Base-by-base conservation (phyloP, 1,140 invertebrate species). In the Augochlora pura region DNA sequence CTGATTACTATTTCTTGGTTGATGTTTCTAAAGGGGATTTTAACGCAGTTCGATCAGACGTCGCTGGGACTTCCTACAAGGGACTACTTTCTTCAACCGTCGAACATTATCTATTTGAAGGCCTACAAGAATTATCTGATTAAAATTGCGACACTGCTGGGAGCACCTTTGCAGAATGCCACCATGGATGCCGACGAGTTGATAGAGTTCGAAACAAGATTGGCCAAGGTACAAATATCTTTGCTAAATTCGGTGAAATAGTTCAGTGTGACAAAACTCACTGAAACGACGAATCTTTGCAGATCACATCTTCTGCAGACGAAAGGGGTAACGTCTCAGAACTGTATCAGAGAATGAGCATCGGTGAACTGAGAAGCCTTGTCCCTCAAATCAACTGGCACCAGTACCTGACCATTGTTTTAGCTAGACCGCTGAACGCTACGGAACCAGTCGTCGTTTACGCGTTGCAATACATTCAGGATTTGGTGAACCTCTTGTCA, bases 231-330 rank as follows among this genome's bases (percentile, higher is more conserved):
- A 91, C 0, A 18, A 21, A 25, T n/a, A n/a, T 1, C 9, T 57
- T 52, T 7, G 16, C 18, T 52, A 16, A 18, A 5, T 54, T n/a
- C 18, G 6, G 0, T n/a, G 18, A 18, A 54, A 59, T 1, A 42
- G 16, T 32, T 38, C 68, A 64, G 27, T 62, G 1, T 32, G 32
- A 2, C 32, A 32, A 32, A 4, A 4, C 4, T 32, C 1, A 32
- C 32, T 4, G 32, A 32, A 32, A 32, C 32, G 32, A 32, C 32
- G 32, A 32, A 49, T 32, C 42, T 74, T 54, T 80, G n/a, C 21
- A 97, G 96, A 97, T 97, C 74, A 96, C 96, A n/a, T 95, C 95
- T 52, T 95, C 97, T 0, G 94, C 95, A n/a, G 96, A 98, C 90
- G 95, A 97, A 80, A 94, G 96, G 78, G 93, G 96, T 60, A 98